Evolutionary conservation across 2,888 invertebrate species (phyloP), one percentile per base, ranked within the genome.

Genomic region (Orgyia antiqua): DNA sequence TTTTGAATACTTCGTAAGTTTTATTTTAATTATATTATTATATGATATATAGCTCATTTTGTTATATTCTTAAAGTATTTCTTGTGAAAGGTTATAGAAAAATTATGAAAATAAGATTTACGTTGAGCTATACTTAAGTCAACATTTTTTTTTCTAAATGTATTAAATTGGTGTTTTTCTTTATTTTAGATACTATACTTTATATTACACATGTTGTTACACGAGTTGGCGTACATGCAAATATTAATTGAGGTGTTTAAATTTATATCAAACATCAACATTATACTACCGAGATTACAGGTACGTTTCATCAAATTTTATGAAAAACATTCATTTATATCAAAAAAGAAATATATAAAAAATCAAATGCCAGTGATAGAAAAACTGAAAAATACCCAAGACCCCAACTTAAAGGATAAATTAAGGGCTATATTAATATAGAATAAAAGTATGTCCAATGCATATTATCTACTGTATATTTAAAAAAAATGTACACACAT

Each of bases 121-220:
- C n/a, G n/a, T n/a, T n/a, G n/a, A n/a, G n/a, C n/a, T n/a, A n/a
- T n/a, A n/a, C n/a, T n/a, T n/a, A n/a, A n/a, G n/a, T n/a, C n/a
- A n/a, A n/a, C n/a, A n/a, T n/a, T n/a, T n/a, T n/a, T n/a, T n/a
- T n/a, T n/a, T n/a, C n/a, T n/a, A n/a, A n/a, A n/a, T n/a, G n/a
- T n/a, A n/a, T n/a, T n/a, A n/a, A n/a, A n/a, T n/a, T n/a, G n/a
- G n/a, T n/a, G n/a, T n/a, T n/a, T n/a, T n/a, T n/a, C n/a, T n/a
- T 15, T 20, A 9, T 31, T 31, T 20, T n/a, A 26, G 31, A 6
- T 31, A 23, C 9, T 26, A 4, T 13, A 10, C 19, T 21, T 26
- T 13, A 9, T 31, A 4, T 1, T 26, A 13, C 15, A 15, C n/a
- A 13, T 25, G 2, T 25, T 31, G n/a, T 8, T 4, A 10, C 25